These are phyloP conservation scores for Myotis lucifugus DNA, from an alignment of 2,113 vertebrate species.

Conservation along the genomic window DNA sequence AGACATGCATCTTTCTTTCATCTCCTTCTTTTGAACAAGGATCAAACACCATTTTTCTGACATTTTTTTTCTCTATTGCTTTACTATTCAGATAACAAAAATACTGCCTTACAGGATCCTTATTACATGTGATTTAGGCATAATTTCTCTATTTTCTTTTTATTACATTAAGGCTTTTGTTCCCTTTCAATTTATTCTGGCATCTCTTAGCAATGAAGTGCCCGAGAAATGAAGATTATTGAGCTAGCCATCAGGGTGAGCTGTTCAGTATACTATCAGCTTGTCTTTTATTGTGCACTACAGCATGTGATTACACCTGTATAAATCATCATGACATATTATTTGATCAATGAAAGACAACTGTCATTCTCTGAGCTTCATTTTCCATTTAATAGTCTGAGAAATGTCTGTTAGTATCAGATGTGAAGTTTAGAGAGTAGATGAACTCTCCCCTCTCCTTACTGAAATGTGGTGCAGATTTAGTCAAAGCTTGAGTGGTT, in stretches of 20 bases:
- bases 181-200: conserved; percentile 6
- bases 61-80: not conserved
- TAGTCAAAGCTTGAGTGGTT: not conserved
- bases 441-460: not conserved
- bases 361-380: not conserved
- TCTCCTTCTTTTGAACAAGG: conserved; percentile 61
- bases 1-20: conserved; percentile 33
- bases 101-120: conserved; percentile 47
- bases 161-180: conserved; percentile 39
- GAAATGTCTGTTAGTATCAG: not conserved
- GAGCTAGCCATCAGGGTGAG: not conserved
- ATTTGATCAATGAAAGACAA: conserved; percentile 35
- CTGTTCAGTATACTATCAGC: not conserved
- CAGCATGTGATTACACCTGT: not conserved
- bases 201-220: not conserved
- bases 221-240: conserved; percentile 50
- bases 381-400: conserved; percentile 12
- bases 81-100: conserved; percentile 58
- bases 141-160: conserved; percentile 37
- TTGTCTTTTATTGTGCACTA: not conserved
- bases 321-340: conserved; percentile 15
- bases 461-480: not conserved
- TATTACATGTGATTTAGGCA: conserved; percentile 55
- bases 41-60: conserved; percentile 53
- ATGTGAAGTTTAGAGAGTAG: not conserved